Evolutionary conservation across 1,140 invertebrate genomes (phyloP).

Genomic region (Holotrichia oblita): DNA sequence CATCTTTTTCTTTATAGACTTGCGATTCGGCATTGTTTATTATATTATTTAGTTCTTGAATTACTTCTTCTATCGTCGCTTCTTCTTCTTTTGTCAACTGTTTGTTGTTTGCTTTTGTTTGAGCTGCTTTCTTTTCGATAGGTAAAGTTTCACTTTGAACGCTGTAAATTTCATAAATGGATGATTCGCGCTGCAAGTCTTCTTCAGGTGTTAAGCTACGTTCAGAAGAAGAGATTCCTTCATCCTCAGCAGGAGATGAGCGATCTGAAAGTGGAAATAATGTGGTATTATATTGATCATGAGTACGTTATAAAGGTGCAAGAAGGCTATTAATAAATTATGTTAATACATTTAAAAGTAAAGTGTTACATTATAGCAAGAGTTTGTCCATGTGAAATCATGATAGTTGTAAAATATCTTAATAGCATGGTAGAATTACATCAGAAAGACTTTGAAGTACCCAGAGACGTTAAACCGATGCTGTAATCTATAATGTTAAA

Average conservation of each 20-base stretch:
- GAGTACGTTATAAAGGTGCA: too few species aligned
- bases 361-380: too few species aligned
- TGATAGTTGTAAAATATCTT: too few species aligned
- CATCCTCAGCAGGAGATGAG: slow-evolving; percentile 83
- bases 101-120: slow-evolving; percentile 51
- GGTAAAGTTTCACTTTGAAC: slow-evolving; percentile 68
- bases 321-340: too few species aligned
- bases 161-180: slow-evolving; percentile 71
- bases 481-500: too few species aligned
- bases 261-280: slow-evolving; percentile 60
- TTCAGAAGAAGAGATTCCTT: slow-evolving; percentile 86
- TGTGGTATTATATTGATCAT: neutral
- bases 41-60: slow-evolving; percentile 84
- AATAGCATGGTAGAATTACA: neutral
- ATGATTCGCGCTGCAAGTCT: slow-evolving; percentile 67
- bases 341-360: too few species aligned
- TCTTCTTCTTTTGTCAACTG: slow-evolving; percentile 68
- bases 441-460: too few species aligned
- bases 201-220: slow-evolving; percentile 77
- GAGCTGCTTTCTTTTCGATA: slow-evolving; percentile 64
- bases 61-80: slow-evolving; percentile 87
- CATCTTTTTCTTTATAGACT: slow-evolving; percentile 65
- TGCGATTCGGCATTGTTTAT: slow-evolving; percentile 85
- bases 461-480: too few species aligned
- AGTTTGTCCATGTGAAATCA: too few species aligned